Percentiles rank a stretch among this genome's conserved stretches.
Evolutionary conservation across 2,888 invertebrate species (phyloP).

Genomic region (Catocala nupta): DNA sequence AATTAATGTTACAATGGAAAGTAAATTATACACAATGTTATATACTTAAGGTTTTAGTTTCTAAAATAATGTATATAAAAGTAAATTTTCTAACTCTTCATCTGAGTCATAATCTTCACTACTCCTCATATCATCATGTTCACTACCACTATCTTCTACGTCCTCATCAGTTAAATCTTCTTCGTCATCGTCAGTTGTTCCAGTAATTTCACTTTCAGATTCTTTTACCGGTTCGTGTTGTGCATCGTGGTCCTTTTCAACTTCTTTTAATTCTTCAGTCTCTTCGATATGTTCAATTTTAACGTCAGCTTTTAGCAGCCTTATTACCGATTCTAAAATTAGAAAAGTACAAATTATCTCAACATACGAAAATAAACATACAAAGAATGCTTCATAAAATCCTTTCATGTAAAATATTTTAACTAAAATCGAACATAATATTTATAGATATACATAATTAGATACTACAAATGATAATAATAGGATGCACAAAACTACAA

Average conservation of each 20-base stretch:
- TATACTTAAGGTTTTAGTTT: too few relatives aligned
- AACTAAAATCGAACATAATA: too few relatives aligned
- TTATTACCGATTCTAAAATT: background rate
- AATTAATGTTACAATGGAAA: too few relatives aligned
- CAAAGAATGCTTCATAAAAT: background rate
- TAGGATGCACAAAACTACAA: too few relatives aligned
- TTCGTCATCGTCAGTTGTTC: background rate
- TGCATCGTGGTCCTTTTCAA: background rate
- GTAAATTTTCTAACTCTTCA: conserved; percentile 1
- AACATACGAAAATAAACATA: background rate
- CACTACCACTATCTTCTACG: background rate
- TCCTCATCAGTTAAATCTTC: background rate
- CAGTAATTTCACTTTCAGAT: conserved; percentile 1
- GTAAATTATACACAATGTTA: too few relatives aligned
- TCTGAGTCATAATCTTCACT: background rate
- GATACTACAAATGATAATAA: too few relatives aligned
- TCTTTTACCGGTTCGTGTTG: background rate
- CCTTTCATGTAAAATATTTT: too few relatives aligned
- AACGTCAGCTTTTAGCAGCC: background rate
- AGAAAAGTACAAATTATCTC: background rate
- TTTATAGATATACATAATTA: too few relatives aligned
- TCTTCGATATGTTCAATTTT: conserved; percentile 1
- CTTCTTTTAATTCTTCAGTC: background rate
- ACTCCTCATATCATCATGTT: background rate
- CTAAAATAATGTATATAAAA: conserved; percentile 1